These are phyloP conservation scores for Drosophila incognita DNA, from an alignment of 2,888 invertebrate genomes.

Conservation along the genomic window DNA sequence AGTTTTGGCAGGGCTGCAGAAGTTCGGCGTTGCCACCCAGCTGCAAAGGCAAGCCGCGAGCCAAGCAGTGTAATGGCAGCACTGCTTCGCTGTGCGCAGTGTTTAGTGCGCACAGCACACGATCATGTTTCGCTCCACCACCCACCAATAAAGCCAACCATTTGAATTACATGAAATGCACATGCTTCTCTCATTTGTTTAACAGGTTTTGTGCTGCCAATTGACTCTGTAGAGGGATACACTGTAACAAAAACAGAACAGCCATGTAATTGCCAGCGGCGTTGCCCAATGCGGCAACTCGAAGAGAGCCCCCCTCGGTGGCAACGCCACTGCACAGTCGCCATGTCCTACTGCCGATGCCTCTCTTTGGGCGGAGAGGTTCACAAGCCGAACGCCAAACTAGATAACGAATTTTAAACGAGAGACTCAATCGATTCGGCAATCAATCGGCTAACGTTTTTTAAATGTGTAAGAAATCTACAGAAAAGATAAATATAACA, in stretches of 20 bases:
- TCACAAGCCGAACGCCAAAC: background rate
- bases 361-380: background rate
- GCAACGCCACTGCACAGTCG: conserved; percentile 14
- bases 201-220: background rate
- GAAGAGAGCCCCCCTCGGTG: background rate
- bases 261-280: background rate
- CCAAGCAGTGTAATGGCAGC: conserved; percentile 10
- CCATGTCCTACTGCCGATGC: background rate
- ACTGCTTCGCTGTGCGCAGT: background rate
- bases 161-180: background rate
- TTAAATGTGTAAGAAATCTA: background rate
- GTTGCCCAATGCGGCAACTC: conserved; percentile 9
- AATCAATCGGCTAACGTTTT: background rate
- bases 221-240: background rate
- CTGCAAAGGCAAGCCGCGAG: background rate
- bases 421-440: background rate
- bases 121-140: conserved; percentile 23
- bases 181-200: background rate
- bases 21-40: conserved; percentile 28
- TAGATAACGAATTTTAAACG: background rate
- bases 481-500: too few species aligned
- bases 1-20: conserved; percentile 22
- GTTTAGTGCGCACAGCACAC: conserved; percentile 15
- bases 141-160: background rate
- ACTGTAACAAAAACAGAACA: background rate